Percentiles rank a stretch among this genome's conserved stretches.
phyloP scores from a whole-genome alignment of 2,113 vertebrate species.

The Toxotes jaculatrix region DNA sequence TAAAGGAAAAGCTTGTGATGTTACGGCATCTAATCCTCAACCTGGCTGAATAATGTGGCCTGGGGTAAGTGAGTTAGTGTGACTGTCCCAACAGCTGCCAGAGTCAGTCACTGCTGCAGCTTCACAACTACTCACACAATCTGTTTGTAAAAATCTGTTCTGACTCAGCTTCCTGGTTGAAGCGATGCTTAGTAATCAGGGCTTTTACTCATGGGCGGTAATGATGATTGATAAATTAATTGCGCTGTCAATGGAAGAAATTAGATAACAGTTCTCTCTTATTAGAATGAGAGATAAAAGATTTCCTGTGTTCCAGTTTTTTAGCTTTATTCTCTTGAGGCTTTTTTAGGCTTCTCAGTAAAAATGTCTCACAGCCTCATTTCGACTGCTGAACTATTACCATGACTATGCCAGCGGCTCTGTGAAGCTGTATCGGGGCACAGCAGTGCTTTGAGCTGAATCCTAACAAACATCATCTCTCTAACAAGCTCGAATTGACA shows the following conservation, averaged over 20 bases:
- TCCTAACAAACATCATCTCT: not conserved
- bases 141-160: conserved; percentile 9
- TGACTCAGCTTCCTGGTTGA: conserved; percentile 31
- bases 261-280: too few relatives aligned
- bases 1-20: conserved; percentile 45
- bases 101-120: not conserved
- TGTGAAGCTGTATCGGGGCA: too few relatives aligned
- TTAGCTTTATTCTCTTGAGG: not conserved
- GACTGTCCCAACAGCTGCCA: not conserved
- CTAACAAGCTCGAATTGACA: not conserved
- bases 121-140: not conserved
- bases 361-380: not conserved
- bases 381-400: too few relatives aligned
- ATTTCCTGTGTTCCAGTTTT: not conserved
- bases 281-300: too few relatives aligned
- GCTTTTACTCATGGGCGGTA: not conserved
- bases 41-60: conserved; percentile 38
- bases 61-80: not conserved
- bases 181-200: conserved; percentile 10
- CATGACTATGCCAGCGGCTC: too few relatives aligned
- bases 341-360: not conserved
- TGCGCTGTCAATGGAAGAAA: not conserved
- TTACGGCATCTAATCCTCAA: conserved; percentile 51
- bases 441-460: not conserved
- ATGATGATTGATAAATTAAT: not conserved